Evolutionary conservation across 2,113 vertebrate genomes (phyloP).

Genomic region (Petaurus breviceps): DNA sequence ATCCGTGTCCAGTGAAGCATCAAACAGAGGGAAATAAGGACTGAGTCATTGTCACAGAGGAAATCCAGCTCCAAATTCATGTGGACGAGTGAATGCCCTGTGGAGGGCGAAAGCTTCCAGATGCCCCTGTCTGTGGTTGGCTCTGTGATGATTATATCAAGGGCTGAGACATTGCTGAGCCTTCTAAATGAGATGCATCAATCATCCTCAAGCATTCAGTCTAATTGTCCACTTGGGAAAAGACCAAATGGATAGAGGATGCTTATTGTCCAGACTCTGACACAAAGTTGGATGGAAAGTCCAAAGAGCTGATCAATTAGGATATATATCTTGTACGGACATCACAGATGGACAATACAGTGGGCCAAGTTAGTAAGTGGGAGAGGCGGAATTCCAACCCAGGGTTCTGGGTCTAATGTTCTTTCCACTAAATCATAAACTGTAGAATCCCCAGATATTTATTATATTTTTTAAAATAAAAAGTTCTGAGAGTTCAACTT

Average conservation of each 20-base stretch:
- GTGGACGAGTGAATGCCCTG: neutral
- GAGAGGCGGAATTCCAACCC: neutral
- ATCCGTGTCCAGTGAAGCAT: neutral
- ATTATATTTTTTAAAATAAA: neutral
- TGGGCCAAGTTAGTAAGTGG: neutral
- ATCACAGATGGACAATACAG: neutral
- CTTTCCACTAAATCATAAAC: neutral
- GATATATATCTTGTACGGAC: neutral
- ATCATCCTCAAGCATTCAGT: neutral
- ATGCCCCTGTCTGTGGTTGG: neutral
- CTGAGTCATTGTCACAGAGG: neutral
- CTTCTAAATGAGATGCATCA: neutral
- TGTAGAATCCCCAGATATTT: too few species aligned
- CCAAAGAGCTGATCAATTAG: neutral
- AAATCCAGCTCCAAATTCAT: neutral
- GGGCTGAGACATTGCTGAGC: neutral
- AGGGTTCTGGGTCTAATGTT: neutral
- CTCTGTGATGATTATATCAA: neutral
- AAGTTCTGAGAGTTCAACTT: neutral
- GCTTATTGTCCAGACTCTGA: neutral
- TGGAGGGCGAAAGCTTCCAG: neutral
- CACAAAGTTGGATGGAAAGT: neutral
- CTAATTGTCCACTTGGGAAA: neutral
- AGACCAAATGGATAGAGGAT: neutral
- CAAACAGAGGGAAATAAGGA: neutral